phyloP scores from a whole-genome alignment of 2,797 vertebrate genomes.

The Chloroceryle inda region DNA sequence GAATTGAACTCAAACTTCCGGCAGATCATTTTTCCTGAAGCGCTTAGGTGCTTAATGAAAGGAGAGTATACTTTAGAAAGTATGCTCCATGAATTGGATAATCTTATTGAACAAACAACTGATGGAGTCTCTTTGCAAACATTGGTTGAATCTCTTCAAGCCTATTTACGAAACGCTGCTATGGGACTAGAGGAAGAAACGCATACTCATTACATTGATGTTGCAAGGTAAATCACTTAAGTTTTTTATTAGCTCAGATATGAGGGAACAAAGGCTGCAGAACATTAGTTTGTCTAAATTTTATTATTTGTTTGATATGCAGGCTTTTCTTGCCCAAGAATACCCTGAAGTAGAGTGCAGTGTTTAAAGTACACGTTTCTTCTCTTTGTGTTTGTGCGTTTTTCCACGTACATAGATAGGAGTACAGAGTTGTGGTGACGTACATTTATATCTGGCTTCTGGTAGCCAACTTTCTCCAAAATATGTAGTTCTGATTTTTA shows the following conservation, averaged over 20 bases:
- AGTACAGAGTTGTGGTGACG: neutral
- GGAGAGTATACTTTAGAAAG: conserved; percentile 94
- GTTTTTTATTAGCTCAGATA: neutral
- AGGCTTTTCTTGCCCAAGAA: neutral
- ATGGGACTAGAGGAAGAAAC: conserved; percentile 91
- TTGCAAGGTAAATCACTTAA: conserved; percentile 86
- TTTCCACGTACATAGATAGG: rapidly evolving
- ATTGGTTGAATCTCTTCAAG: conserved; percentile 89
- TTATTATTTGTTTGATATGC: neutral
- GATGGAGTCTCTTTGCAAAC: conserved; percentile 92
- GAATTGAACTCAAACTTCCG: conserved; percentile 98
- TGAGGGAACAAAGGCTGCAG: neutral
- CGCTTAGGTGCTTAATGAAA: conserved; percentile 94
- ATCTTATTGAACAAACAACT: conserved; percentile 93
- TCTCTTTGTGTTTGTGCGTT: neutral
- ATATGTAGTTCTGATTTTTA: neutral
- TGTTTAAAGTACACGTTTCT: rapidly evolving
- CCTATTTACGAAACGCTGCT: conserved; percentile 86
- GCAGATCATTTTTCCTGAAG: conserved; percentile 98
- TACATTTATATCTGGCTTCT: neutral
- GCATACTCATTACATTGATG: conserved; percentile 90
- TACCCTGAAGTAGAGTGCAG: neutral
- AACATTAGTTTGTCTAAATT: neutral
- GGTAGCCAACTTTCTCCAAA: neutral
- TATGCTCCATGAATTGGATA: conserved; percentile 93